Evolutionary conservation across 1,140 invertebrate genomes (phyloP).

Genomic region (Zaprionus africanus): DNA sequence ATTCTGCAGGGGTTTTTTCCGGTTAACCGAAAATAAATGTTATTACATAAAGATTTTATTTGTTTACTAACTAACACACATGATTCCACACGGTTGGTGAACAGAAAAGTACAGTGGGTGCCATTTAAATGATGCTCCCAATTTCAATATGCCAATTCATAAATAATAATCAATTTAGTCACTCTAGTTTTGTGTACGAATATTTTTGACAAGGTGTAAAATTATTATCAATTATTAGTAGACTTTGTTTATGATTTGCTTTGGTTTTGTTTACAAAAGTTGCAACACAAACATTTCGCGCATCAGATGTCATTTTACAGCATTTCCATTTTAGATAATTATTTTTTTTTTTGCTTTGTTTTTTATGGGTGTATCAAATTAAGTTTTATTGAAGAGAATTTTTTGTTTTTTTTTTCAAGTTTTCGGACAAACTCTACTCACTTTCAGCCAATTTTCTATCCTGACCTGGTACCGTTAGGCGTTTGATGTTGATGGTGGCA

Average conservation of each 20-base stretch:
- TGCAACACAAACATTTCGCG: slow-evolving; percentile 80
- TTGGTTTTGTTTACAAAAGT: slow-evolving; percentile 62
- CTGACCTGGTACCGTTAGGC: slow-evolving; percentile 82
- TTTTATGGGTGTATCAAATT: slow-evolving; percentile 51
- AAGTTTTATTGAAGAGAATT: slow-evolving; percentile 57
- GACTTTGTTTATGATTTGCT: slow-evolving; percentile 31
- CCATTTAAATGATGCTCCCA: slow-evolving; percentile 37
- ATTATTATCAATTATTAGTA: slow-evolving; percentile 67
- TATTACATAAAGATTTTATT: neutral
- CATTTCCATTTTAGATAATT: slow-evolving; percentile 68
- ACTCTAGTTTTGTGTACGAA: slow-evolving; percentile 67
- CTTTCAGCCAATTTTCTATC: slow-evolving; percentile 84
- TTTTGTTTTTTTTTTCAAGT: slow-evolving; percentile 63
- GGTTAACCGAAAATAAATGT: neutral
- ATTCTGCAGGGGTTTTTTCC: neutral
- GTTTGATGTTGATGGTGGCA: slow-evolving; percentile 79
- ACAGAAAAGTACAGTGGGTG: slow-evolving; percentile 40
- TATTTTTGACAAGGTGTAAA: slow-evolving; percentile 68
- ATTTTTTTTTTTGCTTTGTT: slow-evolving; percentile 34
- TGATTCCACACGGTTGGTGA: slow-evolving; percentile 65
- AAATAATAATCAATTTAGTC: slow-evolving; percentile 64
- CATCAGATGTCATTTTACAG: slow-evolving; percentile 78
- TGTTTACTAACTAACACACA: slow-evolving; percentile 49
- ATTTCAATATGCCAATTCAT: slow-evolving; percentile 63
- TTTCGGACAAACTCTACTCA: slow-evolving; percentile 82